Evolutionary conservation across 2,113 vertebrate genomes (phyloP), one percentile per base, ranked within the genome.

Genomic region (Rhodinocichla rosea): DNA sequence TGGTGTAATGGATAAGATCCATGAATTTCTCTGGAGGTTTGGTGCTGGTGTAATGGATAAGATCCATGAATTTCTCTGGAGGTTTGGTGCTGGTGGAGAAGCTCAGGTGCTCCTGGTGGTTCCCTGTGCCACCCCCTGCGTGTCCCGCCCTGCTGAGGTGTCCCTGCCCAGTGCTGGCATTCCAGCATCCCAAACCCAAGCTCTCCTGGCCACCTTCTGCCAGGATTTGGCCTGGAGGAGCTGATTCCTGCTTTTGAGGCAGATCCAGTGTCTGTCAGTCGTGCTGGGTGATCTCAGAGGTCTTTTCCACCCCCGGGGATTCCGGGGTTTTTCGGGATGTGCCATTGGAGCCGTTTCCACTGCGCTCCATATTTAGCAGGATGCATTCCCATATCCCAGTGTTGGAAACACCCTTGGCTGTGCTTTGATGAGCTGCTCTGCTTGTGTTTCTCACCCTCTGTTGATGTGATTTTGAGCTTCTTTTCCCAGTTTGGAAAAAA

Each of bases 101-200:
- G 32, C 9, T 8, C 4, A 0, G 7, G 22, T 4, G 7, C 50
- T 73, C 18, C 74, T 42, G 47, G 18, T 67, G 73, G 5, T 20
- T 53, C 67, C 56, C 15, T 10, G 32, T 44, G 22, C 15, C 62
- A 4, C 47, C 44, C 35, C 39, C 10, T 1, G 28, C 0, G 0
- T 1, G 2, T 75, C 65, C 26, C 2, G 0, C 40, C 9, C 28
- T 23, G 68, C 56, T 15, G 57, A 0, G 6, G 8, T 35, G 67
- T 6, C 33, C 63, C 55, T 63, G 33, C 52, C 62, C 53, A 6
- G 14, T 1, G 2, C 21, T 37, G 81, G 1, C 73, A 63, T 6
- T 28, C 37, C 12, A 3, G 11, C 3, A 18, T 33, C 22, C 53
- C 87, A 73, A 15, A 10, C 7, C 50, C 6, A 3, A 44, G 24